phyloP scores from a whole-genome alignment of 2,888 invertebrate genomes.

The Oxycera nigricornis region DNA sequence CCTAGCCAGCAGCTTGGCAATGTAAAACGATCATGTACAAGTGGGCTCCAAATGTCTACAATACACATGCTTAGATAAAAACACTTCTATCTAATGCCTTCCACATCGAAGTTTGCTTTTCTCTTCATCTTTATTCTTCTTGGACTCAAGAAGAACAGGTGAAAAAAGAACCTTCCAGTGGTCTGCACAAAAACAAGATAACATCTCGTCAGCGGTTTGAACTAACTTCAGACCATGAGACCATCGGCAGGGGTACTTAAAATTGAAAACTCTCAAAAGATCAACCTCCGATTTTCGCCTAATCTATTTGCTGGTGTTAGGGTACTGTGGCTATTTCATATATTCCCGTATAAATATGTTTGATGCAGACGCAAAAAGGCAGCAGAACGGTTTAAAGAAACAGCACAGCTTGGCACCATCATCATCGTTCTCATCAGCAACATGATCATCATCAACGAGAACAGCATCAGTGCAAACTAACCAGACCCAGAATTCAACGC shows the following conservation, averaged over 20 bases:
- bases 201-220: slow-evolving; percentile 18
- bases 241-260: slow-evolving; percentile 5
- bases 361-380: background rate
- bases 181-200: slow-evolving; percentile 6
- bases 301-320: background rate
- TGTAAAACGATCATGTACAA: background rate
- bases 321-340: background rate
- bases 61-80: background rate
- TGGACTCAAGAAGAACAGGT: background rate
- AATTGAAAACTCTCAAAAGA: slow-evolving; percentile 26
- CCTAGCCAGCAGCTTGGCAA: background rate
- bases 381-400: slow-evolving; percentile 5
- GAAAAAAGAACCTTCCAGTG: background rate
- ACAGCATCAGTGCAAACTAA: background rate
- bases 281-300: slow-evolving; percentile 29
- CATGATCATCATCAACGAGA: slow-evolving; percentile 5
- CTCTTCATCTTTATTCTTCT: background rate
- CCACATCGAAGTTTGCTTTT: background rate
- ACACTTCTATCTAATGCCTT: background rate
- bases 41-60: background rate
- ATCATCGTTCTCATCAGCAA: background rate
- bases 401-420: slow-evolving; percentile 1
- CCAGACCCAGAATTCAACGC: background rate
- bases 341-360: background rate
- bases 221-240: background rate